Conservation (phyloP, 92 coral and sea anemone species). For the Parazoanthus atlanticus region DNA sequence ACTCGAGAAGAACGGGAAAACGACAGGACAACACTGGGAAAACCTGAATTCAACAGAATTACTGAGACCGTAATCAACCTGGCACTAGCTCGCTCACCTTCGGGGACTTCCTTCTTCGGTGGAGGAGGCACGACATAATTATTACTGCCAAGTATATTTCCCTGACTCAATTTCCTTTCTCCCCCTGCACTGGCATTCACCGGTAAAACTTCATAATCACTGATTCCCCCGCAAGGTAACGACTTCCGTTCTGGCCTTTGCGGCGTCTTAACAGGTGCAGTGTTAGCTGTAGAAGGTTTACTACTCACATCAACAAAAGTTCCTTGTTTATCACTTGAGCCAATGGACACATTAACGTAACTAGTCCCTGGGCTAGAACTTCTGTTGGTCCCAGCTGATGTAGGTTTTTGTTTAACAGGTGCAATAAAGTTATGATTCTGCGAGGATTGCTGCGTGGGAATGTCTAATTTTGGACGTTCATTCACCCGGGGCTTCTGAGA, state of each 20-base stretch:
- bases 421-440: not conserved
- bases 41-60: not conserved
- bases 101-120: conserved; percentile 36
- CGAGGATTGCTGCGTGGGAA: not conserved
- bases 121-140: conserved; percentile 18
- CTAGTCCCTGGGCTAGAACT: not conserved
- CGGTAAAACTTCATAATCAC: conserved; percentile 10
- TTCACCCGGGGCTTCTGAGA: conserved; percentile 4
- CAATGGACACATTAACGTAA: conserved; percentile 17
- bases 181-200: not conserved
- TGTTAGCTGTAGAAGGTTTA: not conserved
- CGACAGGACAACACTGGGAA: not conserved
- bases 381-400: not conserved
- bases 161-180: conserved; percentile 22
- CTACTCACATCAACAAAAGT: not conserved
- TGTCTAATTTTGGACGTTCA: conserved; percentile 8
- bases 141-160: not conserved
- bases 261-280: not conserved
- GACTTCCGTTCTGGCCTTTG: conserved; percentile 21
- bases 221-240: not conserved
- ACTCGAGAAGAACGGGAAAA: not conserved
- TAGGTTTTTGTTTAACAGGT: conserved; percentile 31
- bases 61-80: not conserved
- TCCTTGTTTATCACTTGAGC: not conserved
- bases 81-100: conserved; percentile 20